Evolutionary conservation across 2,888 invertebrate genomes (phyloP).

Genomic region (Gnatocerus cornutus): DNA sequence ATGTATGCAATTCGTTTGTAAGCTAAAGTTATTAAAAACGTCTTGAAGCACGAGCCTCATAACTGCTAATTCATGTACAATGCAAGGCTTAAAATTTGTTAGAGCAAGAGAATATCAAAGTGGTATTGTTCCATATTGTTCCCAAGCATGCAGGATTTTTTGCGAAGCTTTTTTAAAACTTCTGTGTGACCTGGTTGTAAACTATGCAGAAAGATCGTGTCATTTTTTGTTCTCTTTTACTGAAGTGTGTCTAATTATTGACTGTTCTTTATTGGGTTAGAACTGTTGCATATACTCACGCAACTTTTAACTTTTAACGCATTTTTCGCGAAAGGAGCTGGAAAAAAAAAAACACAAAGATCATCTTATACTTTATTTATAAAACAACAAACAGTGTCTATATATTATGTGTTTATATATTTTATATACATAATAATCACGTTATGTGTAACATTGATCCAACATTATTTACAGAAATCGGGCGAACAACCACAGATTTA

Average conservation of each 20-base stretch:
- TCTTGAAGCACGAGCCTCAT: too few species aligned
- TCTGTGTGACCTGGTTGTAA: background rate
- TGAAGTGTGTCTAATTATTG: background rate
- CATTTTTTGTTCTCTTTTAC: background rate
- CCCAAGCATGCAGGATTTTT: too few species aligned
- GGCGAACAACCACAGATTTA: slow-evolving; percentile 48
- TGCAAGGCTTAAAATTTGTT: too few species aligned
- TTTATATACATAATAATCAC: slow-evolving; percentile 57
- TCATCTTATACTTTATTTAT: slow-evolving; percentile 58
- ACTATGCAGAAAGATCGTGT: background rate
- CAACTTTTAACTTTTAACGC: too few species aligned
- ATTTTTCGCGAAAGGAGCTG: too few species aligned
- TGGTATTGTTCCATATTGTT: too few species aligned
- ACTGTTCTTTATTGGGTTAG: slow-evolving; percentile 1
- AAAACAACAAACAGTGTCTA: slow-evolving; percentile 63
- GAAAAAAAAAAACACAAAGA: slow-evolving; percentile 19
- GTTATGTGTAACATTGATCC: slow-evolving; percentile 57
- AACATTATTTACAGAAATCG: slow-evolving; percentile 59
- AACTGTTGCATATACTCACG: background rate
- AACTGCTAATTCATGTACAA: too few species aligned
- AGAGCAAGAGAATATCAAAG: too few species aligned
- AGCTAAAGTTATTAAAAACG: too few species aligned
- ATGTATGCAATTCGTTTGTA: too few species aligned
- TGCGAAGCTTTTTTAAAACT: background rate
- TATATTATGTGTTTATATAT: slow-evolving; percentile 56